Evolutionary conservation across 2,888 invertebrate species (phyloP).

Genomic region (Sepiola atlantica): DNA sequence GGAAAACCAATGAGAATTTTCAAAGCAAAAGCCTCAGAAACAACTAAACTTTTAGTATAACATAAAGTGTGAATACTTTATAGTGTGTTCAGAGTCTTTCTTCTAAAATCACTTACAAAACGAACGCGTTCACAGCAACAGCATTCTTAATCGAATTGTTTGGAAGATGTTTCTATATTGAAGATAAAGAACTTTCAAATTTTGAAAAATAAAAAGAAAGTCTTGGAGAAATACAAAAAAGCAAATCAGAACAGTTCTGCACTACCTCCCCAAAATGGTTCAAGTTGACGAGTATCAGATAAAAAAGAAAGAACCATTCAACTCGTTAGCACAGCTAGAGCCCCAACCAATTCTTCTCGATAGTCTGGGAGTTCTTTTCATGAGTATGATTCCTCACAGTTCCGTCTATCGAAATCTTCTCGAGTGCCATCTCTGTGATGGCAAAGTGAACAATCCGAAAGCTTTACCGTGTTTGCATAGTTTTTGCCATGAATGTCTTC

Average conservation of each 20-base stretch:
- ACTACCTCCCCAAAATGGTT: neutral
- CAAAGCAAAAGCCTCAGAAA: no score
- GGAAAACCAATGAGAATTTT: no score
- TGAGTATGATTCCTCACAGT: neutral
- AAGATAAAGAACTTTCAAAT: neutral
- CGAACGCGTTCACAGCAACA: neutral
- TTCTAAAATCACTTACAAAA: no score
- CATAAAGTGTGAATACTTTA: no score
- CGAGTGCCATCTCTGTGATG: slow-evolving; percentile 35
- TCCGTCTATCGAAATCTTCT: neutral
- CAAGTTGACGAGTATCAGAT: neutral
- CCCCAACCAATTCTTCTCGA: neutral
- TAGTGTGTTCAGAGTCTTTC: no score
- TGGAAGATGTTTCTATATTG: neutral
- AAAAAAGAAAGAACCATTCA: neutral
- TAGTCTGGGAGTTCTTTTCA: neutral
- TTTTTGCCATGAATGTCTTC: neutral
- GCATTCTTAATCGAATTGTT: neutral
- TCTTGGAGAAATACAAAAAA: neutral
- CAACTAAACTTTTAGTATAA: no score
- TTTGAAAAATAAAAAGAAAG: neutral
- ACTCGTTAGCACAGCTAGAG: neutral
- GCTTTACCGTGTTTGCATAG: slow-evolving; percentile 39
- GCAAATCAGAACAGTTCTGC: neutral
- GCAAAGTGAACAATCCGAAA: neutral